Evolutionary conservation across 1,140 invertebrate genomes (phyloP).

Genomic region (Pomacea maculata): DNA sequence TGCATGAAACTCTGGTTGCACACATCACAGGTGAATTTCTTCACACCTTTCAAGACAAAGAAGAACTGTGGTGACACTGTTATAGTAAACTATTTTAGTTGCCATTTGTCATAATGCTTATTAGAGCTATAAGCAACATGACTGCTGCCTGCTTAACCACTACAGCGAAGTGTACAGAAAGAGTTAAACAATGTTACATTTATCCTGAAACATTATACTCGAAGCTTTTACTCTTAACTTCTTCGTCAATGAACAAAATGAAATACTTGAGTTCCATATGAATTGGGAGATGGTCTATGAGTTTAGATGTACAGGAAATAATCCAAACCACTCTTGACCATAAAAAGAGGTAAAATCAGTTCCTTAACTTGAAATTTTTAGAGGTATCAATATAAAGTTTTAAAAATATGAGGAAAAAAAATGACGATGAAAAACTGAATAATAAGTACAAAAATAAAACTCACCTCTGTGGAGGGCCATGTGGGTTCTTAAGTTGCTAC

Average conservation of each 20-base stretch:
- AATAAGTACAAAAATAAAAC: background rate
- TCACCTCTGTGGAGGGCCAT: conserved; percentile 45
- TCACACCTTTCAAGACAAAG: conserved; percentile 39
- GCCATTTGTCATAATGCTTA: no score
- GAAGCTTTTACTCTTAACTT: background rate
- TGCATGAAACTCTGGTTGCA: conserved; percentile 70
- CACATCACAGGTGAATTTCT: conserved; percentile 68
- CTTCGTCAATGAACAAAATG: background rate
- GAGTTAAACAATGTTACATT: background rate
- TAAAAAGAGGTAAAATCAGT: background rate
- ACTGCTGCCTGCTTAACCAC: background rate
- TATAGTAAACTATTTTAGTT: no score
- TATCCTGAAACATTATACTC: background rate
- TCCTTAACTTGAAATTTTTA: background rate
- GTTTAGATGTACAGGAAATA: background rate
- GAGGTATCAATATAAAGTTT: background rate
- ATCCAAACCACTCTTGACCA: no score
- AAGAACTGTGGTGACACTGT: no score
- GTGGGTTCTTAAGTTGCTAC: conserved; percentile 47
- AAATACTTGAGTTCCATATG: background rate
- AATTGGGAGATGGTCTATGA: background rate
- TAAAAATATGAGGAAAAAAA: background rate
- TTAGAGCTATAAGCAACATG: no score
- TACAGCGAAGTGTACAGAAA: background rate
- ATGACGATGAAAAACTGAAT: background rate